A percentile compares a stretch with the other conserved stretches of the same genome.
These are phyloP conservation scores for Anguilla obscura DNA, from an alignment of 2,797 vertebrate species.

Conservation along the genomic window DNA sequence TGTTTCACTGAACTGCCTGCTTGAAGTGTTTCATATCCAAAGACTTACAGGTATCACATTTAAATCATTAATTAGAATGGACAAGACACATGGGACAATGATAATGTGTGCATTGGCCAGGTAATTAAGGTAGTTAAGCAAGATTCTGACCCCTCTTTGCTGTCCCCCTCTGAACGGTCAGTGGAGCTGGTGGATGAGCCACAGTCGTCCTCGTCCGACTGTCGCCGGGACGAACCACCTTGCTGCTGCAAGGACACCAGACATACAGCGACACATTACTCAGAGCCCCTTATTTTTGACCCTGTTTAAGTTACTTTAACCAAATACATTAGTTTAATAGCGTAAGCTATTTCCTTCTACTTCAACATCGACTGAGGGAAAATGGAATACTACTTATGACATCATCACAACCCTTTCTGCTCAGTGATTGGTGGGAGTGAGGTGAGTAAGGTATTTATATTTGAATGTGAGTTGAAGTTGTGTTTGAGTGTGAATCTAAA, in stretches of 20 bases:
- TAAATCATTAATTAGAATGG: neutral
- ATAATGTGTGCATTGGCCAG: neutral
- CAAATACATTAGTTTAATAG: neutral
- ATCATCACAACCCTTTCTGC: too few relatives aligned
- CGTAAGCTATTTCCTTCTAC: neutral
- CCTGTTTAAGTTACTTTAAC: neutral
- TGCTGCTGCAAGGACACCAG: slow-evolving; percentile 44
- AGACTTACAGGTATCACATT: neutral
- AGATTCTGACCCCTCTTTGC: slow-evolving; percentile 75
- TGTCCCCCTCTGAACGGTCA: slow-evolving; percentile 88
- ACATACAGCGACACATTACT: neutral
- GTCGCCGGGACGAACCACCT: slow-evolving; percentile 56
- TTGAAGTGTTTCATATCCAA: too few relatives aligned
- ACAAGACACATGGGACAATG: neutral
- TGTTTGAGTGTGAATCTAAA: too few relatives aligned
- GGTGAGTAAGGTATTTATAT: too few relatives aligned
- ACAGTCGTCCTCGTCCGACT: slow-evolving; percentile 81
- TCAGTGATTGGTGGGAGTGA: too few relatives aligned
- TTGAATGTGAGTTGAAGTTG: too few relatives aligned
- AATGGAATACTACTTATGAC: too few relatives aligned
- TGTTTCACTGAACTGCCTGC: neutral
- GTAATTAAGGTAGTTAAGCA: neutral
- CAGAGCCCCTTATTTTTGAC: neutral
- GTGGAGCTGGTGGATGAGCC: slow-evolving; percentile 92
- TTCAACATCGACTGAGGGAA: neutral